Evolutionary conservation across 1,140 invertebrate species (phyloP).

Genomic region (Melitaea cinxia): DNA sequence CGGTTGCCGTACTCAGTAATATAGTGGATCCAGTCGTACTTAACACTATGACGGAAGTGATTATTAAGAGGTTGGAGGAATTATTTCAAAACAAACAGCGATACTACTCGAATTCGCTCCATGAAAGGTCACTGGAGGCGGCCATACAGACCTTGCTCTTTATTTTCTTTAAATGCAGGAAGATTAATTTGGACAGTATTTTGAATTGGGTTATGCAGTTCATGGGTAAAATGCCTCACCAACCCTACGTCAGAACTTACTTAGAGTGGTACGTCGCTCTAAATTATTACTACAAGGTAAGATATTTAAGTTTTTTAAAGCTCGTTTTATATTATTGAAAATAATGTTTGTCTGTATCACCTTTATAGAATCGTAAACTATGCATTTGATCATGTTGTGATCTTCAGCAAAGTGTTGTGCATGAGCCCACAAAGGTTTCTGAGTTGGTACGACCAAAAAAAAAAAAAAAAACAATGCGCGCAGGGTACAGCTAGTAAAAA

Average conservation of each 20-base stretch:
- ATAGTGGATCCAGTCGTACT: conserved; percentile 48
- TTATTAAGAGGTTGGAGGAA: conserved; percentile 57
- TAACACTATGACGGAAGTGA: conserved; percentile 43
- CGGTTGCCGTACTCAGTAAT: conserved; percentile 49
- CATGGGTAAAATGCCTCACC: conserved; percentile 61
- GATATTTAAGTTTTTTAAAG: conserved; percentile 20
- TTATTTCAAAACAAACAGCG: conserved; percentile 62
- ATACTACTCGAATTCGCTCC: conserved; percentile 64
- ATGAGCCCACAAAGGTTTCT: too few relatives aligned
- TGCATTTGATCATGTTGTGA: too few relatives aligned
- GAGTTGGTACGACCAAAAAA: too few relatives aligned
- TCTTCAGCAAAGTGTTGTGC: too few relatives aligned
- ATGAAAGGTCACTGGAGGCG: conserved; percentile 52
- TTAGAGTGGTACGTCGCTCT: conserved; percentile 66
- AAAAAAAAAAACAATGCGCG: too few relatives aligned
- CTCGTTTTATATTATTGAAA: conserved; percentile 27
- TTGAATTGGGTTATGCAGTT: conserved; percentile 56
- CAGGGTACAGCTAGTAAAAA: too few relatives aligned
- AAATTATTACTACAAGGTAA: conserved; percentile 59
- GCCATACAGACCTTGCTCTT: conserved; percentile 58
- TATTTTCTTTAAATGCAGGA: conserved; percentile 44
- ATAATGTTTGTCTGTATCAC: too few relatives aligned
- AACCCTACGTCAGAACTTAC: conserved; percentile 58
- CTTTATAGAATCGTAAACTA: too few relatives aligned
- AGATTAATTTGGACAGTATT: conserved; percentile 33